phyloP scores from a whole-genome alignment of 2,797 vertebrate species.

The Hyperoplus immaculatus region DNA sequence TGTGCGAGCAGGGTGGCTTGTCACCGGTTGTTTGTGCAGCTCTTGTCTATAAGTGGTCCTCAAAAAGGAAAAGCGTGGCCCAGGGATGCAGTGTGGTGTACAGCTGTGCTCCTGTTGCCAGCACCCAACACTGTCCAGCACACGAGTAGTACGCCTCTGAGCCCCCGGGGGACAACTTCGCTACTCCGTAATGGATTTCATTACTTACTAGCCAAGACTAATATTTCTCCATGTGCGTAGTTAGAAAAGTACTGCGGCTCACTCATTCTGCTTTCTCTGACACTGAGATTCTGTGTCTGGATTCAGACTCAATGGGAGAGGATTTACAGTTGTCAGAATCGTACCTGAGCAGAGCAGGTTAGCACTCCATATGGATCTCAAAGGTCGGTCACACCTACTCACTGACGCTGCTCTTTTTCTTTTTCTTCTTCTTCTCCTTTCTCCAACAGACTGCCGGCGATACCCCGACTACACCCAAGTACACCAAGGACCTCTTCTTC shows the following conservation, averaged over 20 bases:
- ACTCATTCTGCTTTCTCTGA: conserved; percentile 2
- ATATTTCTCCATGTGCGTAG: conserved; percentile 31
- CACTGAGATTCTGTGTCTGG: conserved; percentile 17
- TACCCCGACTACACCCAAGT: conserved; percentile 93
- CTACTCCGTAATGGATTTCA: conserved; percentile 41
- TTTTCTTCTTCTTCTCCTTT: conserved; percentile 24
- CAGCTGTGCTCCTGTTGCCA: conserved; percentile 39
- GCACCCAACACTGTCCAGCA: conserved; percentile 37
- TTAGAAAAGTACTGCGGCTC: conserved; percentile 50
- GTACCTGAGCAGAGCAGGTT: conserved; percentile 26
- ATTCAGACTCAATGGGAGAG: conserved; percentile 13
- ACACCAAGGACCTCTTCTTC: conserved; percentile 92
- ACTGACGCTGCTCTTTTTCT: conserved; percentile 7
- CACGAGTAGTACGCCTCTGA: conserved; percentile 23
- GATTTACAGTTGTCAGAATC: conserved; percentile 28
- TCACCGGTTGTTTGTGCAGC: conserved; percentile 87
- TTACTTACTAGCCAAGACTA: conserved; percentile 27
- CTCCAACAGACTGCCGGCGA: conserved; percentile 87
- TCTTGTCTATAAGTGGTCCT: conserved; percentile 82
- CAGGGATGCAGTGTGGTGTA: conserved; percentile 39
- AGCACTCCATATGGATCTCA: conserved; percentile 6
- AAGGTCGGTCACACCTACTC: conserved; percentile 31
- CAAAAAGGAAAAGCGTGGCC: conserved; percentile 66
- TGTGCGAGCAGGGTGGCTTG: conserved; percentile 81
- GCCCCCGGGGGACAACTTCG: conserved; percentile 7